phyloP scores from a whole-genome alignment of 1,140 invertebrate genomes.

The Atta texana region DNA sequence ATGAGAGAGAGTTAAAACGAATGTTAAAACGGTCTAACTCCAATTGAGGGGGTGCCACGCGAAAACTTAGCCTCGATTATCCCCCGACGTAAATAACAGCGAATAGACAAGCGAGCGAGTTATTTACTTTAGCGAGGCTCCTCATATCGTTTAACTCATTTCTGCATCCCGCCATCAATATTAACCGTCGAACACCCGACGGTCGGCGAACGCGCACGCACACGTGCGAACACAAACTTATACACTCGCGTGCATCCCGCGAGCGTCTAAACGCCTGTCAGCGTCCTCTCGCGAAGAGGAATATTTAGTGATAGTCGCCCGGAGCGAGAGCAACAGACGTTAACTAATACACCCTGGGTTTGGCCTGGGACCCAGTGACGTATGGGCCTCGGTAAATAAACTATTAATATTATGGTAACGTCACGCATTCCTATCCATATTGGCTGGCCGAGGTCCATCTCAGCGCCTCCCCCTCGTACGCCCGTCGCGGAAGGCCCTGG shows the following conservation, averaged over 20 bases:
- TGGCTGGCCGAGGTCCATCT: conserved; percentile 79
- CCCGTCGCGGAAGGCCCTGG: conserved; percentile 59
- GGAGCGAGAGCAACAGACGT: conserved; percentile 78
- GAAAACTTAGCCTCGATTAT: conserved; percentile 64
- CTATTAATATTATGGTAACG: conserved; percentile 87
- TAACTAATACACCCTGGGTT: conserved; percentile 78
- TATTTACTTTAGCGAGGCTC: conserved; percentile 74
- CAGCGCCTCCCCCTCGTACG: conserved; percentile 75
- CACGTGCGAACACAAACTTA: not conserved
- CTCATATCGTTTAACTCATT: conserved; percentile 72
- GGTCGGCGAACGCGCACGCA: conserved; percentile 65
- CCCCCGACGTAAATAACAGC: conserved; percentile 68
- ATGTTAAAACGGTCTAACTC: not conserved
- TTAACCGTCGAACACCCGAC: conserved; percentile 80
- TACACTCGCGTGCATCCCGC: conserved; percentile 11
- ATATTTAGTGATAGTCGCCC: conserved; percentile 85
- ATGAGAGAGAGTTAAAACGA: not conserved
- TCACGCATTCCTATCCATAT: conserved; percentile 86
- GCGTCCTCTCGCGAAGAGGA: conserved; percentile 80
- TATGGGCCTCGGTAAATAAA: conserved; percentile 86
- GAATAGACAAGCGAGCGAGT: conserved; percentile 62
- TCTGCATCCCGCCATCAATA: conserved; percentile 84
- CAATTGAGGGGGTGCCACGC: conserved; percentile 5
- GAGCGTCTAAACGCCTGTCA: conserved; percentile 81
- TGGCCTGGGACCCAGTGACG: conserved; percentile 80